Evolutionary conservation across 2,113 vertebrate genomes (phyloP), one percentile per base, ranked within the genome.

Genomic region (Melanostigma gelatinosum): DNA sequence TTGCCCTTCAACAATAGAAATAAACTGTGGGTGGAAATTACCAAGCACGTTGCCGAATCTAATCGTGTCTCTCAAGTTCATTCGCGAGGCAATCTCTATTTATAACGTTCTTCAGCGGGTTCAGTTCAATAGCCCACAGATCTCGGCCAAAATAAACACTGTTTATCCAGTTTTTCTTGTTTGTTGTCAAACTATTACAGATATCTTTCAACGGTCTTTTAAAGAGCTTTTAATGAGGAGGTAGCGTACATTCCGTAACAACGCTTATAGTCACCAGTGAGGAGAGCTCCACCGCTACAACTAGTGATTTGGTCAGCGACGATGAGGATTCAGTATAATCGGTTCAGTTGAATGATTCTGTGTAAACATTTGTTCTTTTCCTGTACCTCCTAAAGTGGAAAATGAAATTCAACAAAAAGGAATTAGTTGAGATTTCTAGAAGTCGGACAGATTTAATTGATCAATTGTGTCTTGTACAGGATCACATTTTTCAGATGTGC

Each of bases 401-500:
- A 20, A 1, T 48, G 10, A 32, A 3, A 32, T 20, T 44, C 22
- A 13, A 32, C 32, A 4, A 32, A 32, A 22, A 42, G 29, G 10
- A 82, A 72, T 72, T 32, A 42, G 48, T 22, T 24, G 8, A 40
- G 48, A 72, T 48, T 10, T 67, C 18, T 64, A 74, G 79, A 60
- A 58, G 69, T 77, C 73, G 27, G 60, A 72, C 78, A n/a, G 22
- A 85, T 88, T 83, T 73, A 86, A 83, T 92, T 88, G 66, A 77
- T 81, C 87, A 85, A 54, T 81, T 64, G 29, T 80, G 62, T 65
- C 64, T 82, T 80, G 89, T 75, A 76, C 42, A 27, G 65, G 77
- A 83, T 83, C 79, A 69, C 76, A 79, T 91, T 87, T 84, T 89
- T 82, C 89, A 83, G 72, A 93, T 84, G 85, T 91, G 88, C 87